Base-by-base conservation (phyloP, 2,888 invertebrate genomes). In the Brachypalpus laphriformis region DNA sequence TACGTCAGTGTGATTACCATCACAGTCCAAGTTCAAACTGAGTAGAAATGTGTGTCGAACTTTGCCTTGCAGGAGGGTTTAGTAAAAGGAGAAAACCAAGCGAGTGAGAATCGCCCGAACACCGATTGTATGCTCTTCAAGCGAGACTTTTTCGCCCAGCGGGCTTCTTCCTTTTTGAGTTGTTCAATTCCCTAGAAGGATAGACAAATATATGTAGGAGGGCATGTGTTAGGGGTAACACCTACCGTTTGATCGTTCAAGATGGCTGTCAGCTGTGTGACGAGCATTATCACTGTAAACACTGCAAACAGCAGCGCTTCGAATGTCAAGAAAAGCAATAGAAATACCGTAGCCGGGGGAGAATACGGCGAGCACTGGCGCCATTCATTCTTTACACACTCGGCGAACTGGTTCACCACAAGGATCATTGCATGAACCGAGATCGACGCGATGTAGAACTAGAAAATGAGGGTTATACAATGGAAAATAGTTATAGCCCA, bases 381-480 rank as follows among this genome's bases (percentile, higher is more conserved):
- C 98, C 98, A 99, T 91, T 99, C 98, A 89, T 96, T 96, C 83
- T 96, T 94, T 61, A 99, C 96, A 91, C 99, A 99, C 87, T 95
- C 95, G 80, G 98, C 95, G 91, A 99, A 98, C 92, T 99, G 98
- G 91, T 97, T 96, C 87, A 98, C 94, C 2, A 98, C 96, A 91
- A 99, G 93, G 89, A 97, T 96, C 88, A 99, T 94, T 11, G 99
- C 96, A 93, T 99, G 99, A 87, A 97, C 93, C 56, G 99, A 99
- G 92, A 99, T 96, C 70, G 96, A 94, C n/a, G 99, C 99, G 89
- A 99, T 99, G 92, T 99, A 99, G 92, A 99, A 96, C 98, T 99
- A 94, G 63, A 94, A 28, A 51, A 63, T 71, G 7, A 66, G 59
- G 59, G 47, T 68, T n/a, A n/a, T 22, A 6, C 45, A 7, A 45